These are phyloP conservation scores for Leucophora obtusa DNA, from an alignment of 2,888 invertebrate species.

Conservation along the genomic window DNA sequence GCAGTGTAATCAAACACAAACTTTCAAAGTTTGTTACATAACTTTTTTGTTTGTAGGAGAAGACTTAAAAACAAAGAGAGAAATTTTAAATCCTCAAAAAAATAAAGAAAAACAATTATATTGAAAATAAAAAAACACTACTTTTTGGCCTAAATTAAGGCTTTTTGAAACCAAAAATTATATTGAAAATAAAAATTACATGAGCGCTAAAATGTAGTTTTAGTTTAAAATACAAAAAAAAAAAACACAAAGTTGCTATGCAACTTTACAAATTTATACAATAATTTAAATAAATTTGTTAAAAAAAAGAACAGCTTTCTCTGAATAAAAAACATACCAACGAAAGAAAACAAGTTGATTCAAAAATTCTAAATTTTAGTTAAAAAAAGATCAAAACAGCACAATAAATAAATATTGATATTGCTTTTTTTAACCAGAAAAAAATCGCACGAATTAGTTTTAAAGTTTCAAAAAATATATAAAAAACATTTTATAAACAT, in stretches of 20 bases:
- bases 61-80: constrained; percentile 45
- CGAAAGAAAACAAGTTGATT: constrained; percentile 38
- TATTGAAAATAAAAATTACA: constrained; percentile 4
- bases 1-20: constrained; percentile 13
- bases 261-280: constrained; percentile 60
- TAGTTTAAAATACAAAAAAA: constrained; percentile 24
- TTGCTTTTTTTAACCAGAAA: constrained; percentile 43
- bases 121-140: neutral
- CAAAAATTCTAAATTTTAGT: constrained; percentile 43
- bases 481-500: neutral
- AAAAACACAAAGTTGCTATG: constrained; percentile 60
- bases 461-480: constrained; percentile 21
- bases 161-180: constrained; percentile 40
- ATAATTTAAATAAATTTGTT: constrained; percentile 32
- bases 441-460: constrained; percentile 66
- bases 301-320: constrained; percentile 29
- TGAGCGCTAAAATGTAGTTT: constrained; percentile 52
- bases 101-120: constrained; percentile 9
- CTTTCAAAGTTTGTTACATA: constrained; percentile 45
- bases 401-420: constrained; percentile 43
- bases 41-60: constrained; percentile 46
- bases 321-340: constrained; percentile 51
- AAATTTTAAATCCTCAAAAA: constrained; percentile 16
- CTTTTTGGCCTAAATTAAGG: constrained; percentile 28
- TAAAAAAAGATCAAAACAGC: constrained; percentile 50